Conservation (phyloP, 2,113 vertebrate genomes). For the Passerina amoena region DNA sequence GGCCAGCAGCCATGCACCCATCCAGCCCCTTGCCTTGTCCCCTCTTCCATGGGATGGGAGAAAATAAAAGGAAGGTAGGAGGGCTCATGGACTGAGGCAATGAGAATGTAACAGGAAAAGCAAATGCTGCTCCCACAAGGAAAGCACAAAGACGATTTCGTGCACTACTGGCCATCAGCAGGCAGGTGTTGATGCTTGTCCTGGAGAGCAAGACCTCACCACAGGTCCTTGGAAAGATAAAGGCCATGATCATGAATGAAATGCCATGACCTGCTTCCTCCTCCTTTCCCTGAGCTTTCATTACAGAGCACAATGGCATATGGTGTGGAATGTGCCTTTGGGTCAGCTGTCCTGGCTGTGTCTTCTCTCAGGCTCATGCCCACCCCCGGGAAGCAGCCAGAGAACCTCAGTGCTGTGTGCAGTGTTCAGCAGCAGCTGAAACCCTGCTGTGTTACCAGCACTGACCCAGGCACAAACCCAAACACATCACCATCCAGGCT, state of each 20-base stretch:
- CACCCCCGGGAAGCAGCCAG: accelerated
- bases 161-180: neutral
- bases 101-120: neutral
- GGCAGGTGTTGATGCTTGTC: neutral
- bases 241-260: neutral
- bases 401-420: neutral
- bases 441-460: accelerated
- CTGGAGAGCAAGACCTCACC: neutral
- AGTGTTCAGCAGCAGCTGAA: neutral
- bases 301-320: neutral
- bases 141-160: neutral
- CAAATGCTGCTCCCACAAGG: neutral
- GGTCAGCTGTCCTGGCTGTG: neutral
- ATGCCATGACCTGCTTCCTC: neutral
- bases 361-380: accelerated
- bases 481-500: neutral
- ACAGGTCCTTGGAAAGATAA: neutral
- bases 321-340: neutral
- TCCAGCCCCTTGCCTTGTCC: accelerated
- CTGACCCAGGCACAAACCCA: neutral
- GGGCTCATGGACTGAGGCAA: neutral
- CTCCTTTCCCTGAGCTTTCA: neutral
- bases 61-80: neutral
- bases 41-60: neutral
- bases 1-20: neutral